Conservation (phyloP, 1,140 invertebrate species). For the Dendroctonus valens region DNA sequence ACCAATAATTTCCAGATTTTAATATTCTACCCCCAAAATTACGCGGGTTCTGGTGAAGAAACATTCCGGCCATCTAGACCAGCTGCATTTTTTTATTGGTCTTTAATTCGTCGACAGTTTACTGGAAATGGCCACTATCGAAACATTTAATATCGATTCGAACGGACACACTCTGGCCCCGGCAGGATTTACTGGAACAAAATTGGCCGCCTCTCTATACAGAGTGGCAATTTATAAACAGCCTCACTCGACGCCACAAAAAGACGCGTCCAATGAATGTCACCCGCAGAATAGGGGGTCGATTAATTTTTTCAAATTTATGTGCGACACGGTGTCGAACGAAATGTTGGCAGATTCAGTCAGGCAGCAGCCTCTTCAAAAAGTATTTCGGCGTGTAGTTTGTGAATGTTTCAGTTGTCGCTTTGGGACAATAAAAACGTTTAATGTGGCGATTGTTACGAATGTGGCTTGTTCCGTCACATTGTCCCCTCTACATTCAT, state of each 20-base stretch:
- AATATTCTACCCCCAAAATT: no score
- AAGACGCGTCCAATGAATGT: slow-evolving; percentile 32
- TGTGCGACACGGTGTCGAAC: slow-evolving; percentile 29
- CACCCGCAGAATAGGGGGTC: slow-evolving; percentile 20
- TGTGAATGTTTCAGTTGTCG: slow-evolving; percentile 5
- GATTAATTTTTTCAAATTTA: slow-evolving; percentile 32
- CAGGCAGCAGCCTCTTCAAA: slow-evolving; percentile 11
- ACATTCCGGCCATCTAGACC: no score
- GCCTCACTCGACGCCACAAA: slow-evolving; percentile 27
- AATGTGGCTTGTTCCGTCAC: no score
- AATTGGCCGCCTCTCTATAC: slow-evolving; percentile 21
- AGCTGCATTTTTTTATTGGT: no score
- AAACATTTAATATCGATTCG: no score
- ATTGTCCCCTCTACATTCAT: no score
- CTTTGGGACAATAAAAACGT: background rate
- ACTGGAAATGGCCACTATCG: no score
- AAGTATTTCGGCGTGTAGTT: slow-evolving; percentile 8
- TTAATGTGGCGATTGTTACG: no score
- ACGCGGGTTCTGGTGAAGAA: no score
- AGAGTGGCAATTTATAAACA: slow-evolving; percentile 27
- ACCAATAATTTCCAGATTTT: no score
- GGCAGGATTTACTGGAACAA: slow-evolving; percentile 8
- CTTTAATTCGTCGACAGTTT: no score
- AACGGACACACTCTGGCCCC: no score
- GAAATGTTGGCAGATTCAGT: slow-evolving; percentile 23